These are phyloP conservation scores for Argyresthia albistria DNA, from an alignment of 2,888 invertebrate genomes.

Conservation along the genomic window DNA sequence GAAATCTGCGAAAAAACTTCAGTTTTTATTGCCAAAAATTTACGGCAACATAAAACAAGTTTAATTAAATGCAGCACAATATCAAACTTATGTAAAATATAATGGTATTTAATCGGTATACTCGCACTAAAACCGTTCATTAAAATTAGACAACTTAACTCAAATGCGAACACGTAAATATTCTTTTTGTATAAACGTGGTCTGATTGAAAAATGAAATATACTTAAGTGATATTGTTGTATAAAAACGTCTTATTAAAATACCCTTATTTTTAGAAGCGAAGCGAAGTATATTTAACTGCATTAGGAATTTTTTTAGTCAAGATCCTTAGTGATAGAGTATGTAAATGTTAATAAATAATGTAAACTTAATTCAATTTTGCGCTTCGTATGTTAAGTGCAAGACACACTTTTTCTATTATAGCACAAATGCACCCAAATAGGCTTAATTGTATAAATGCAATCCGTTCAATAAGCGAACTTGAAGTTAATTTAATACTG, in stretches of 20 bases:
- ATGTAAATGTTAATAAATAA: conserved; percentile 1
- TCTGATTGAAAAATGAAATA: conserved; percentile 20
- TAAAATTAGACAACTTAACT: conserved; percentile 34
- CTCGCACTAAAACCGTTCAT: conserved; percentile 38
- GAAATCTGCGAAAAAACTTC: too few relatives aligned
- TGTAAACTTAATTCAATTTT: conserved; percentile 10
- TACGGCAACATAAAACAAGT: too few relatives aligned
- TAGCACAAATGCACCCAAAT: conserved; percentile 24
- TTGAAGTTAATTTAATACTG: too few relatives aligned
- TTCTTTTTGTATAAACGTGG: conserved; percentile 13
- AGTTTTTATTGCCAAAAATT: too few relatives aligned
- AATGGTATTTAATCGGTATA: conserved; percentile 9
- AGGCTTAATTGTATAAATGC: too few relatives aligned
- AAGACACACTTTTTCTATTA: conserved; percentile 10
- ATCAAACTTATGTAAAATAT: too few relatives aligned
- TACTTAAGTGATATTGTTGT: conserved; percentile 39
- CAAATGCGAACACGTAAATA: conserved; percentile 12
- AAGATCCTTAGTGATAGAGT: not conserved
- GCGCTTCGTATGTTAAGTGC: conserved; percentile 36
- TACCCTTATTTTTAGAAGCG: conserved; percentile 55
- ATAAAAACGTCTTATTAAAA: conserved; percentile 28
- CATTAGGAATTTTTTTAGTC: conserved; percentile 10
- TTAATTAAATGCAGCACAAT: too few relatives aligned
- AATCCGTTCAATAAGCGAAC: too few relatives aligned
- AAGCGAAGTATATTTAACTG: conserved; percentile 44